Evolutionary conservation across 2,888 invertebrate genomes (phyloP).

Genomic region (Drosophila borealis): DNA sequence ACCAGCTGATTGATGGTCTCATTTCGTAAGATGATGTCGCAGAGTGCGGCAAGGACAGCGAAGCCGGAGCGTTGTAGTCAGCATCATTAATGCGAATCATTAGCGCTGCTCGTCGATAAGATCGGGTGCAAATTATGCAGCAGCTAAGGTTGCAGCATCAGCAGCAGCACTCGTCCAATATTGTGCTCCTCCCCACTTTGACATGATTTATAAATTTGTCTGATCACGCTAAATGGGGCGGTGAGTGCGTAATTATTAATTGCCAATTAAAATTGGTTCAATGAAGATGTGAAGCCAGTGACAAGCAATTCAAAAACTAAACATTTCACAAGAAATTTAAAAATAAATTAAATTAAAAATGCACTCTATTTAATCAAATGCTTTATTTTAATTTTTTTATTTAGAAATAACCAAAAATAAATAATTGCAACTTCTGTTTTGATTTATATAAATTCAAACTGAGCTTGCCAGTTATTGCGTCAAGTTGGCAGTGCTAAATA

Average conservation of each 20-base stretch:
- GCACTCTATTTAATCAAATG: too few species aligned
- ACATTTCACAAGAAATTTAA: background rate
- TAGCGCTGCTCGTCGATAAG: conserved; percentile 75
- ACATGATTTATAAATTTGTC: conserved; percentile 52
- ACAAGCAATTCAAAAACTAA: background rate
- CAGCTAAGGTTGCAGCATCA: conserved; percentile 19
- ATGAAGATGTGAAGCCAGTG: conserved; percentile 57
- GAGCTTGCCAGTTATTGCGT: background rate
- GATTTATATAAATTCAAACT: background rate
- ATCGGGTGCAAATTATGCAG: conserved; percentile 75
- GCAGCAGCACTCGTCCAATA: conserved; percentile 13
- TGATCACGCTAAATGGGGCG: conserved; percentile 49
- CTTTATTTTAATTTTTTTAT: background rate
- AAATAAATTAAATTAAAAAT: background rate
- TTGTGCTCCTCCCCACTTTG: conserved; percentile 5
- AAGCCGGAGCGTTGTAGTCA: conserved; percentile 7
- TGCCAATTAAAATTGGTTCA: conserved; percentile 70
- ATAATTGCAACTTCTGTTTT: too few species aligned
- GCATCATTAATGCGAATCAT: conserved; percentile 80
- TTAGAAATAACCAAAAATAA: background rate
- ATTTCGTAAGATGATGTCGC: conserved; percentile 74
- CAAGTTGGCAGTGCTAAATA: conserved; percentile 29
- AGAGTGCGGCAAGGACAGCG: conserved; percentile 47
- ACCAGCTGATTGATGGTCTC: conserved; percentile 83
- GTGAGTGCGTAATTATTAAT: conserved; percentile 73